Base-by-base conservation (phyloP, 1,140 invertebrate species). In the Neuroterus valhalla region DNA sequence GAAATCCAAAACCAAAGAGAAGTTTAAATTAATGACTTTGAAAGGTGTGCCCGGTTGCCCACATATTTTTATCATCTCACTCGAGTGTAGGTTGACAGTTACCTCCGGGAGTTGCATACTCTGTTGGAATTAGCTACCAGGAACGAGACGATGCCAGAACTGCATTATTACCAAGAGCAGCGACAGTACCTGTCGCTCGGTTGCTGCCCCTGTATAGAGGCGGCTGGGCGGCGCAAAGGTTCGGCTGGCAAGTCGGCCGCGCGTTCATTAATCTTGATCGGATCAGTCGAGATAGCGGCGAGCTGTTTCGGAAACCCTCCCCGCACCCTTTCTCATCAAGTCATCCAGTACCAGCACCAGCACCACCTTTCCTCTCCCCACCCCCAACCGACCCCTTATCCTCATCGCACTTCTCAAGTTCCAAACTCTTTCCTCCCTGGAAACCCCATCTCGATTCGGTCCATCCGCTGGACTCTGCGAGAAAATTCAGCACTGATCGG, bases 231-330 rank as follows among this genome's bases (percentile, higher is more conserved):
- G 79, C 78, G 84, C 83, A 87, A 88, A 87, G 82, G 83, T 85
- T 87, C 79, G 83, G 78, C 86, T 87, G 81, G 85, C 83, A 84
- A 87, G 84, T 85, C 85, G 83, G 84, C 86, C 85, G 83, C 84
- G 82, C 84, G 81, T 86, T 89, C 87, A 89, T 89, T 88, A 89
- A 89, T 89, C 87, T 89, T 89, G 87, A 89, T 89, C 87, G 85
- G 86, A 88, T 89, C 87, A 88, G 87, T 87, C 84, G 85, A 89
- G 87, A 88, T 89, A 89, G 85, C 87, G 86, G 87, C 87, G 87
- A 88, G 85, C 86, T 88, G 87, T 89, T 89, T 87, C 87, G 86
- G 84, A 89, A 89, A 89, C 86, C 86, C 78, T 83, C 78, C 79
- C 77, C 76, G 77, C 71, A 74, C 73, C 48, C 50, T 72, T 67